Base-by-base conservation (phyloP, 2,113 vertebrate genomes). In the Osmerus eperlanus region DNA sequence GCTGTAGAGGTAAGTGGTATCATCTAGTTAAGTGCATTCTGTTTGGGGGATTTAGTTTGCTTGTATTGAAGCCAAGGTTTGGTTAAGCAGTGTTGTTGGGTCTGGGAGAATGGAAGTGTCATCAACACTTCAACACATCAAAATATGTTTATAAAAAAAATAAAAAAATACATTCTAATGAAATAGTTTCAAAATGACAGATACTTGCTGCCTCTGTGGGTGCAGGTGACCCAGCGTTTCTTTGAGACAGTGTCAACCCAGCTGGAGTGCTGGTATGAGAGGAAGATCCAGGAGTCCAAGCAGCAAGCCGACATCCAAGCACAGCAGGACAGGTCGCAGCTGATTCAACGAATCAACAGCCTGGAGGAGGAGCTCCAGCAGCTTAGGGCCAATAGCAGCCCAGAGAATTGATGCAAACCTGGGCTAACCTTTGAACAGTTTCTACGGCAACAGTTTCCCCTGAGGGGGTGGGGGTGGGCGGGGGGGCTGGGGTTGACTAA, bases 241-340 rank as follows among this genome's bases (percentile, higher is more conserved):
- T 96, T 97, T n/a, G 94, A 96, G 84, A 94, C 94, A 0, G 94
- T 98, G 36, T 94, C 41, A 7, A 47, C 41, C 9, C 41, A 47
- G 87, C 90, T 97, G 94, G 96, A 97, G 83, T 92, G 91, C 67
- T 97, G 96, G 96, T 97, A 97, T 0, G 91, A 95, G 41, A 91
- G 95, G 65, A 97, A 96, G 89, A 90, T 96, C 15, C 88, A 90
- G 60, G 94, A 95, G 85, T 92, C 94, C 15, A 91, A 91, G 75
- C 88, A 84, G 75, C 93, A 95, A 80, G 92, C 92, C 0, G 92
- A 90, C 69, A 85, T 93, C 79, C 92, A 85, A 70, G 92, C 92
- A 0, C 92, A 91, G 77, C 89, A 92, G 67, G 95, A 97, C 83
- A 93, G 92, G 80, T 88, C 77, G 56, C 84, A 81, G 0, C 90